Conservation (phyloP, 92 coral and sea anemone species). For the Zoanthus solanderi region DNA sequence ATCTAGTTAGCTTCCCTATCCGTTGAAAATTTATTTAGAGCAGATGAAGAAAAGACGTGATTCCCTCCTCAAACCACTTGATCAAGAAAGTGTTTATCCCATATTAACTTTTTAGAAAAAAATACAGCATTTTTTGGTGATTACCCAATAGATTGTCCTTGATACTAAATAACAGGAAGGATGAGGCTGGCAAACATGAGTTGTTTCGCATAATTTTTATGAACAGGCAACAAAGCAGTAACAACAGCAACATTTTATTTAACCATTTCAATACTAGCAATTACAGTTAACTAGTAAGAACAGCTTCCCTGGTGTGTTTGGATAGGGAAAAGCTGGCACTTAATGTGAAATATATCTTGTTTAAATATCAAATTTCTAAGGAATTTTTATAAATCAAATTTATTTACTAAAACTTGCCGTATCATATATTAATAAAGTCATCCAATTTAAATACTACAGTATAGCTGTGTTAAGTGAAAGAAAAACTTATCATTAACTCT, state of each 20-base stretch:
- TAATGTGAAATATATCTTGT: too few relatives aligned
- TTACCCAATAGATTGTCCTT: conserved; percentile 1
- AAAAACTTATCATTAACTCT: too few relatives aligned
- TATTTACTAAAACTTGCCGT: too few relatives aligned
- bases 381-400: too few relatives aligned
- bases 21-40: background rate
- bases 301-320: background rate
- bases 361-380: too few relatives aligned
- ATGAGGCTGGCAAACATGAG: background rate
- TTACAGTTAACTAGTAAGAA: conserved; percentile 3
- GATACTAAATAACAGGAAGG: conserved; percentile 1
- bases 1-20: conserved; percentile 11
- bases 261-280: background rate
- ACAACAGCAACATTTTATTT: conserved; percentile 9
- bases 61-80: conserved; percentile 13
- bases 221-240: conserved; percentile 16
- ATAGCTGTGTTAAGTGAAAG: too few relatives aligned
- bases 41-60: conserved; percentile 11
- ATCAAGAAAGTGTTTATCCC: background rate
- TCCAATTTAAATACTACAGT: too few relatives aligned
- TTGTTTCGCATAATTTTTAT: background rate
- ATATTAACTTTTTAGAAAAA: conserved; percentile 8
- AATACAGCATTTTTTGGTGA: conserved; percentile 12
- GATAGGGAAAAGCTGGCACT: background rate
- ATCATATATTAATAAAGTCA: too few relatives aligned